Evolutionary conservation across 2,888 invertebrate species (phyloP).

Genomic region (Melinaea marsaeus): DNA sequence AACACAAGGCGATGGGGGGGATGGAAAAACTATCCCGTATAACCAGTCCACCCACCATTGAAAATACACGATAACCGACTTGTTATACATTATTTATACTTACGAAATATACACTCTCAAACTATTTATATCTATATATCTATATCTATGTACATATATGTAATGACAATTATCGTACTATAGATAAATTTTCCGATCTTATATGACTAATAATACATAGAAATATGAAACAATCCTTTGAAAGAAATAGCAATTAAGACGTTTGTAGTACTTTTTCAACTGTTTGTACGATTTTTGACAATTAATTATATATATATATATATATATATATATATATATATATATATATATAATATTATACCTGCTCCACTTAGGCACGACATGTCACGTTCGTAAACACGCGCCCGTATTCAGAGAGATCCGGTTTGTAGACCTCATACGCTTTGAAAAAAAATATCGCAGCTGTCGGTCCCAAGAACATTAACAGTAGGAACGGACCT

Average conservation of each 20-base stretch:
- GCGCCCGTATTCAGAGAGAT: slow-evolving; percentile 26
- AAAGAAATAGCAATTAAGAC: no score
- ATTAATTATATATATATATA: not conserved
- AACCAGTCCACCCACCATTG: slow-evolving; percentile 69
- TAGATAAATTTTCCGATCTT: no score
- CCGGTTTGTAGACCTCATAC: slow-evolving; percentile 25
- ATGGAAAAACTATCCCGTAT: slow-evolving; percentile 61
- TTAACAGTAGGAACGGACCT: not conserved
- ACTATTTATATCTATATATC: no score
- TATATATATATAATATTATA: slow-evolving; percentile 2
- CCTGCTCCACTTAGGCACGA: slow-evolving; percentile 24
- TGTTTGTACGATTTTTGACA: no score
- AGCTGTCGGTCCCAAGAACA: slow-evolving; percentile 18
- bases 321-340: not conserved
- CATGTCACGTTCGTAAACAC: slow-evolving; percentile 15
- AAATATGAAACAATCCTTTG: no score
- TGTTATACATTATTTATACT: not conserved
- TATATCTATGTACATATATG: no score
- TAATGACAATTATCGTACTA: no score
- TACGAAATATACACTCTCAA: not conserved
- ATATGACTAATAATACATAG: no score
- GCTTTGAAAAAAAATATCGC: slow-evolving; percentile 19
- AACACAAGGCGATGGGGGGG: slow-evolving; percentile 45
- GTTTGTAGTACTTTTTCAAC: no score
- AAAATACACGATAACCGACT: slow-evolving; percentile 36